phyloP scores from a whole-genome alignment of 2,888 invertebrate species.

The Tanypteryx hageni region DNA sequence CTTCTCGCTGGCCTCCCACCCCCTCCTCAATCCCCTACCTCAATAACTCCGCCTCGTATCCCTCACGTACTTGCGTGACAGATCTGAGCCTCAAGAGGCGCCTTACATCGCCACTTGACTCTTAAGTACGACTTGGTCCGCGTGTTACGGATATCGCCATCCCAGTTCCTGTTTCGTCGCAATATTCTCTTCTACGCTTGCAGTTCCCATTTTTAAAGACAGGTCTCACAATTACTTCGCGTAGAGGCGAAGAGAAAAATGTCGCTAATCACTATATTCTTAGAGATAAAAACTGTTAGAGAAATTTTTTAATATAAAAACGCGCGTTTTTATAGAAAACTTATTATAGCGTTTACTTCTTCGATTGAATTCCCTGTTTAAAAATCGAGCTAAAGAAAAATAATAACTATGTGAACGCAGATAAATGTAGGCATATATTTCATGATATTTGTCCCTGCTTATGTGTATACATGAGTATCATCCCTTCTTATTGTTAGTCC shows the following conservation, averaged over 20 bases:
- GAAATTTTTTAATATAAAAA: no score
- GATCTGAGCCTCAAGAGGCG: not conserved
- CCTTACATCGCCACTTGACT: conserved; percentile 7
- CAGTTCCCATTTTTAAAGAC: not conserved
- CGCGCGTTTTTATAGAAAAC: no score
- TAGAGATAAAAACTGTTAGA: no score
- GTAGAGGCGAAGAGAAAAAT: not conserved
- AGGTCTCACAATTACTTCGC: not conserved
- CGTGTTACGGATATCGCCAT: not conserved
- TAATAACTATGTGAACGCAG: no score
- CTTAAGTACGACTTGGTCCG: not conserved
- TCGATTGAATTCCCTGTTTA: no score
- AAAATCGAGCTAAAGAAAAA: no score
- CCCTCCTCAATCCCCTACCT: not conserved
- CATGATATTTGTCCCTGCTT: no score
- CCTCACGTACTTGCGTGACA: conserved; percentile 7
- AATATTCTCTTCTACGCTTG: not conserved
- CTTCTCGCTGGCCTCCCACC: not conserved
- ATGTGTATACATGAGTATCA: no score
- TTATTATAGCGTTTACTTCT: no score
- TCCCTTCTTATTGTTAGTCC: no score
- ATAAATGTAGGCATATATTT: no score
- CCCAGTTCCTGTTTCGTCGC: not conserved
- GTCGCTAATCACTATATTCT: not conserved
- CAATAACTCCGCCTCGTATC: not conserved